A percentile compares a stretch with the other conserved stretches of the same genome.
phyloP scores from a whole-genome alignment of 2,113 vertebrate genomes.

The Catagonus wagneri region DNA sequence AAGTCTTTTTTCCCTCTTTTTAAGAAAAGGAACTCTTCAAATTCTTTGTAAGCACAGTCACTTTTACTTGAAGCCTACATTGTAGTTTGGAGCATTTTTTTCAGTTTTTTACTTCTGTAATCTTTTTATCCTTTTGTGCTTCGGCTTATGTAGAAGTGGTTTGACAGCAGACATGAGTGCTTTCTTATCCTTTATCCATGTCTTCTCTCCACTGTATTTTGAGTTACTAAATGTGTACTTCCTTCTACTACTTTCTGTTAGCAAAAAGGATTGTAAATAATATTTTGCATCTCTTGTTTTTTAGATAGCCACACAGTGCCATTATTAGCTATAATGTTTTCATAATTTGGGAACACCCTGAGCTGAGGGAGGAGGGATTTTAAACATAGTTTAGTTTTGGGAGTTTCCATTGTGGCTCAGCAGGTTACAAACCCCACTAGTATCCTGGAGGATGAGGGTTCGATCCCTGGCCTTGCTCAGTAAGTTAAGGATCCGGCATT shows the following conservation, averaged over 20 bases:
- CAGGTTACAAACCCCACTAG: no score
- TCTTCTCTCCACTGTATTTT: neutral
- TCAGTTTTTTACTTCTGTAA: neutral
- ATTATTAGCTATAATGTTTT: neutral
- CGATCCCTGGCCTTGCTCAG: no score
- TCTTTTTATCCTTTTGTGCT: neutral
- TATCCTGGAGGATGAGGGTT: no score
- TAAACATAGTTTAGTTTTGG: neutral
- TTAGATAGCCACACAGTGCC: neutral
- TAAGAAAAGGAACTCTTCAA: neutral
- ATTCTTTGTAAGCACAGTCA: neutral
- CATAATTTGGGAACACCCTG: neutral
- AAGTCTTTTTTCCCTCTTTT: neutral
- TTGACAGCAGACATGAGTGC: accelerated
- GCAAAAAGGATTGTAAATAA: neutral
- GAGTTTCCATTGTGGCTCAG: no score
- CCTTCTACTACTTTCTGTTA: neutral
- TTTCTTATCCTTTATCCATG: neutral
- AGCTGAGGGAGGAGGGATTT: neutral
- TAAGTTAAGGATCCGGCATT: no score
- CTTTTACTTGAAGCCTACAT: neutral
- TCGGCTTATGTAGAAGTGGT: neutral
- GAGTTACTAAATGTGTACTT: neutral
- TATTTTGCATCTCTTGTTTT: neutral
- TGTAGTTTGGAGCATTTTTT: neutral